phyloP scores from a whole-genome alignment of 2,113 vertebrate genomes.

The Phainopepla nitens region DNA sequence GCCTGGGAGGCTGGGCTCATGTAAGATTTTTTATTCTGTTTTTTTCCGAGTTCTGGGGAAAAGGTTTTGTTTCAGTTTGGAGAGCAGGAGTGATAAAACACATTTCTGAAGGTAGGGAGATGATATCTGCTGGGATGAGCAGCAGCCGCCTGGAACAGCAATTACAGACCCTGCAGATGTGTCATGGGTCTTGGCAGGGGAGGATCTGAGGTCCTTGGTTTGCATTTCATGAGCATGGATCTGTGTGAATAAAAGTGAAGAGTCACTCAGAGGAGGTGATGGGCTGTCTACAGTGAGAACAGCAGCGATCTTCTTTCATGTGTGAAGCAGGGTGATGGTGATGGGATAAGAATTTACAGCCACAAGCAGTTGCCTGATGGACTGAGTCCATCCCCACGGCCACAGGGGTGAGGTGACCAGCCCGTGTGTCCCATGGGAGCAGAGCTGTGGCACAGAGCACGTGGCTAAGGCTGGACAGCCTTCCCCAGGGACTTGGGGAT shows the following conservation, averaged over 20 bases:
- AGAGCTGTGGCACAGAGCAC: not conserved
- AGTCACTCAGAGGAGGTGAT: not conserved
- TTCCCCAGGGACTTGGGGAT: not conserved
- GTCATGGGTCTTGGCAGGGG: not conserved
- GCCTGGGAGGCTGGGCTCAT: not conserved
- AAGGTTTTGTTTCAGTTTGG: not conserved
- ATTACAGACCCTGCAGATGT: not conserved
- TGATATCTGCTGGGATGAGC: not conserved
- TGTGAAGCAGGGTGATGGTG: not conserved
- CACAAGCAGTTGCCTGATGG: not conserved
- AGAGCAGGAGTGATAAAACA: not conserved
- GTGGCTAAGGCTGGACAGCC: not conserved
- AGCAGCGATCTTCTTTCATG: not conserved
- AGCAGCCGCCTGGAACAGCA: not conserved
- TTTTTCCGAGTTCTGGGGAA: not conserved
- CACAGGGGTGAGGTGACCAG: not conserved
- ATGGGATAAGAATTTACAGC: not conserved
- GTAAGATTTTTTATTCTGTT: not conserved
- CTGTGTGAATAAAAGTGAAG: not conserved
- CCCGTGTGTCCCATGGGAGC: accelerated
- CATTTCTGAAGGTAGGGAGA: not conserved
- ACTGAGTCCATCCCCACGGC: accelerated
- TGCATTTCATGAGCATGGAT: not conserved
- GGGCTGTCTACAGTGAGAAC: not conserved
- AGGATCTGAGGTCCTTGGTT: not conserved